Percentiles rank a stretch among this genome's conserved stretches.
These are phyloP conservation scores for Pachliopta kotzebuea DNA, from an alignment of 2,888 invertebrate species.

Conservation along the genomic window DNA sequence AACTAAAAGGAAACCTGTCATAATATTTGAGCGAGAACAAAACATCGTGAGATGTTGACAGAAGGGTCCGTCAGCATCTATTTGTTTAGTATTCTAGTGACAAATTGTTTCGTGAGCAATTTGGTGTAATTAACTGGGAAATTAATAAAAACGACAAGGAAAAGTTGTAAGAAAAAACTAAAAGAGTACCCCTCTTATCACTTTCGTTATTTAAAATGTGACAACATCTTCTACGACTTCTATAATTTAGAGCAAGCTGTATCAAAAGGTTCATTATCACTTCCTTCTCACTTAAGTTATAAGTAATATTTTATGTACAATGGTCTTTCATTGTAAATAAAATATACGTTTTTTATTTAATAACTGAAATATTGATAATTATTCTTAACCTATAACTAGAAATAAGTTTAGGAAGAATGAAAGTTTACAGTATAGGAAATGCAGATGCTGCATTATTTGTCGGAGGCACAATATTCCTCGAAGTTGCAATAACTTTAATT, in stretches of 20 bases:
- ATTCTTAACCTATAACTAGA: background rate
- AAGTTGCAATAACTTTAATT: slow-evolving; percentile 22
- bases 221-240: too few species aligned
- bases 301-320: too few species aligned
- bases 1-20: background rate
- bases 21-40: background rate
- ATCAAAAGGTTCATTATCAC: too few species aligned
- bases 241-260: too few species aligned
- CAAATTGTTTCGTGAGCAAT: slow-evolving; percentile 23
- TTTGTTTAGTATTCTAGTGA: slow-evolving; percentile 22
- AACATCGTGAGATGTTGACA: slow-evolving; percentile 9
- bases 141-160: background rate
- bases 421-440: background rate
- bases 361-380: background rate
- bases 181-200: background rate
- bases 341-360: too few species aligned
- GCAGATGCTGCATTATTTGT: background rate
- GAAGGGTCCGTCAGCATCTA: slow-evolving; percentile 17
- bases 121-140: slow-evolving; percentile 1
- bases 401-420: background rate
- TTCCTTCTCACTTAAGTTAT: too few species aligned
- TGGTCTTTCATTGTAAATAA: too few species aligned
- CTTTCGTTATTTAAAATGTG: background rate
- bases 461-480: background rate
- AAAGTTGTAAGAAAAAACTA: background rate